Percentiles rank a stretch among this genome's conserved stretches.
These are phyloP conservation scores for Anseranas semipalmata DNA, from an alignment of 2,113 vertebrate species.

Conservation along the genomic window DNA sequence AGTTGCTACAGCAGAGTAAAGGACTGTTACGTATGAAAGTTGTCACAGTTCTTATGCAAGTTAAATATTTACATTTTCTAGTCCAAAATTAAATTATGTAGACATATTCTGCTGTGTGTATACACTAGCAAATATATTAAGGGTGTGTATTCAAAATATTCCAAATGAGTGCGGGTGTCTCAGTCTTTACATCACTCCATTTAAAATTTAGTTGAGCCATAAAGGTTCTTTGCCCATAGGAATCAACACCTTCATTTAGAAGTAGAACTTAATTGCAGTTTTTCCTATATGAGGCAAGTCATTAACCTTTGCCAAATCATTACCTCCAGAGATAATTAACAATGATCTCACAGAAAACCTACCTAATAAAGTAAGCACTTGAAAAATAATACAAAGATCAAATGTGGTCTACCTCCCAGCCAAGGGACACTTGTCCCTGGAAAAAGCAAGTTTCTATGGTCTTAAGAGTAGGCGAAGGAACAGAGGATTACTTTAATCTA, in stretches of 20 bases:
- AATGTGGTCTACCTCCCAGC: neutral
- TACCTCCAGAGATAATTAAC: conserved; percentile 69
- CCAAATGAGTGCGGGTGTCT: neutral
- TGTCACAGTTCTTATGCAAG: neutral
- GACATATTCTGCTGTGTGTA: no score
- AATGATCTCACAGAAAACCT: conserved; percentile 54
- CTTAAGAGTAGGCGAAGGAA: neutral
- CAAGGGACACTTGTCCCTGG: neutral
- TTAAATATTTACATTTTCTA: neutral
- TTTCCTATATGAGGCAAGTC: conserved; percentile 58
- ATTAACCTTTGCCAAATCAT: conserved; percentile 73
- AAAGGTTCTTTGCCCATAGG: neutral
- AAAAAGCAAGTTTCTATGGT: neutral
- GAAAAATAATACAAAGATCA: conserved; percentile 45
- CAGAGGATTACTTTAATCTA: neutral
- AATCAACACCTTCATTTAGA: conserved; percentile 64
- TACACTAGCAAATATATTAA: neutral
- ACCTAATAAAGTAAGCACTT: conserved; percentile 55
- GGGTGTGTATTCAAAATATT: neutral
- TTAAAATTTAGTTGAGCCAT: conserved; percentile 30
- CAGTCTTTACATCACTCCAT: neutral
- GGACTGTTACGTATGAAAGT: neutral
- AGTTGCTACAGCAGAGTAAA: neutral
- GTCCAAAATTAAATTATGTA: neutral
- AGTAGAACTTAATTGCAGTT: conserved; percentile 57